A percentile compares a stretch with the other conserved stretches of the same genome.
These are phyloP conservation scores for Scomberomorus guttatus DNA, from an alignment of 2,797 vertebrate genomes.

Conservation along the genomic window DNA sequence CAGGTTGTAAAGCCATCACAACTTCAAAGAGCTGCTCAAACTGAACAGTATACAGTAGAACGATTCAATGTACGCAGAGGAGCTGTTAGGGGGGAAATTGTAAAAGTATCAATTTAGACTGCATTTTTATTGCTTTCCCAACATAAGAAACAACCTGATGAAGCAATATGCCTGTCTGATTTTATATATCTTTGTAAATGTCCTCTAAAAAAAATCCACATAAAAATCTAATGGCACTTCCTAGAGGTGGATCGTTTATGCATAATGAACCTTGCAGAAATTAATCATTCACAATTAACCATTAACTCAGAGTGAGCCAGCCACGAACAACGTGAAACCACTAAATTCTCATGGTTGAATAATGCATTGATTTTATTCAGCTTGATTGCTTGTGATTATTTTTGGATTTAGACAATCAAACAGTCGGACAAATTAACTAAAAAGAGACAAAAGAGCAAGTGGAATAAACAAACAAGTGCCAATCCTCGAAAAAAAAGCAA, in stretches of 20 bases:
- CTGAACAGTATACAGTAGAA: neutral
- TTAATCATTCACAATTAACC: slow-evolving; percentile 50
- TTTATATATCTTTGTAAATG: neutral
- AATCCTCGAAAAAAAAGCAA: neutral
- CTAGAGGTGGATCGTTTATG: slow-evolving; percentile 14
- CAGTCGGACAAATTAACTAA: slow-evolving; percentile 19
- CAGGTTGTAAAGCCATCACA: slow-evolving; percentile 28
- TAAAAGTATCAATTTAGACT: slow-evolving; percentile 14
- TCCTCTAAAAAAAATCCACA: slow-evolving; percentile 14
- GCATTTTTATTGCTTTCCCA: neutral
- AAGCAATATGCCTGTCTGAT: neutral
- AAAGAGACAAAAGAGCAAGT: slow-evolving; percentile 23
- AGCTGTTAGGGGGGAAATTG: neutral
- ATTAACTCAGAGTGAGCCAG: slow-evolving; percentile 37
- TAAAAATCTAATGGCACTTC: slow-evolving; percentile 6
- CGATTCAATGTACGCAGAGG: neutral
- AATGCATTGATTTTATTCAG: slow-evolving; percentile 41
- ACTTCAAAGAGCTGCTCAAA: slow-evolving; percentile 32
- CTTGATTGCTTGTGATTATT: slow-evolving; percentile 35
- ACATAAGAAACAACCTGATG: neutral
- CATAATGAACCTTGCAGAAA: slow-evolving; percentile 37
- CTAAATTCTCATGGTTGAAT: slow-evolving; percentile 28
- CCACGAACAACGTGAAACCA: slow-evolving; percentile 21
- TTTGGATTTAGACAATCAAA: slow-evolving; percentile 27
- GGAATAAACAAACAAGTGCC: slow-evolving; percentile 7